phyloP scores from a whole-genome alignment of 2,888 invertebrate genomes.

The Aphodius sticticus region DNA sequence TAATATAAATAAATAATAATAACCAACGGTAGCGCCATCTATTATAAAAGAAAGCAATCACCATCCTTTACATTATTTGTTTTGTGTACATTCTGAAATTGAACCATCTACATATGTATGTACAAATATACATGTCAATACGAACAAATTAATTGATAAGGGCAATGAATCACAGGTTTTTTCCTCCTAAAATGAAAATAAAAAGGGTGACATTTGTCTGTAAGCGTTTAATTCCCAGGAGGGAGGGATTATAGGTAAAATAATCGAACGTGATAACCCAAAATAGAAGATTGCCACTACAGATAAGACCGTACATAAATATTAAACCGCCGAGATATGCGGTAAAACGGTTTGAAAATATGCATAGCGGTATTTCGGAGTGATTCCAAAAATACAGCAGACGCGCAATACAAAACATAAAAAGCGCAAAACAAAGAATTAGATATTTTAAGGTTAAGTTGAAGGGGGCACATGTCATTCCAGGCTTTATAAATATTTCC shows the following conservation, averaged over 20 bases:
- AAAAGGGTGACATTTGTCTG: background rate
- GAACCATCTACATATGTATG: background rate
- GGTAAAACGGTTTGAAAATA: slow-evolving; percentile 37
- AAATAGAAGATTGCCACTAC: background rate
- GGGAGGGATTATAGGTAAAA: background rate
- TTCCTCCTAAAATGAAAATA: background rate
- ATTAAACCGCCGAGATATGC: slow-evolving; percentile 9
- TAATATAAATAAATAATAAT: slow-evolving; percentile 4
- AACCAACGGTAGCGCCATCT: background rate
- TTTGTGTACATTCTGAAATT: slow-evolving; percentile 4
- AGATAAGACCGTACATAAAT: background rate
- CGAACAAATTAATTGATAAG: background rate
- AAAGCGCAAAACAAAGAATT: slow-evolving; percentile 35
- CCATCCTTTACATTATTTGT: background rate
- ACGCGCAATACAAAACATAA: slow-evolving; percentile 39
- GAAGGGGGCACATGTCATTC: slow-evolving; percentile 25
- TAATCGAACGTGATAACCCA: background rate
- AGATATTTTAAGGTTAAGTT: slow-evolving; percentile 34
- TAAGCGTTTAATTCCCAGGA: background rate
- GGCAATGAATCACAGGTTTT: background rate
- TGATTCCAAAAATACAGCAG: slow-evolving; percentile 46
- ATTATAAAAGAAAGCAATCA: background rate
- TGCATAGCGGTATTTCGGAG: slow-evolving; percentile 40
- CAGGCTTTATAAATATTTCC: background rate
- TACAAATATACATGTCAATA: background rate